Base-by-base conservation (phyloP, 2,888 invertebrate genomes). In the Drosophila imparisetae region DNA sequence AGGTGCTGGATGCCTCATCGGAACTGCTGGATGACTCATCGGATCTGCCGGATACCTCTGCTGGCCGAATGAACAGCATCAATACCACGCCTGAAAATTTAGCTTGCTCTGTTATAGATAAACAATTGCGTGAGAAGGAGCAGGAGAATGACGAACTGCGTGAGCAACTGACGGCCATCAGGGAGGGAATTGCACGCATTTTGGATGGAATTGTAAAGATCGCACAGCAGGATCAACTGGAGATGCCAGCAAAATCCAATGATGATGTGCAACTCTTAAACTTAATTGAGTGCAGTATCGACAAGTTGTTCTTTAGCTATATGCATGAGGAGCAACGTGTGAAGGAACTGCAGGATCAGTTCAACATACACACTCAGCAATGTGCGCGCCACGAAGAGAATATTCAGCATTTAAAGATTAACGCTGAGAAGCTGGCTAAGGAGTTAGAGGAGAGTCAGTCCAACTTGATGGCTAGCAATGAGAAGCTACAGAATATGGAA, bases 51-150 rank as follows among this genome's bases (percentile, higher is more conserved):
- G 36, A 93, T 63, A 62, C 74, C 11, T 91, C 92, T 30, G 30
- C 30, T 10, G 30, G 30, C 30, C 30, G 10, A 30, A 30, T 85
- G 42, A 84, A 81, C 13, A 90, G 86, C 30, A 54, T 89, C 21
- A 81, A 79, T 36, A 80, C 74, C 0, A 90, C 92, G 36, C 92
- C 93, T 0, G 93, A 93, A 73, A 93, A 91, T 78, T 72, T 93
- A 4, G 93, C 87, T 1, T 79, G 77, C 32, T 91, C 91, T 0
- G 93, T 93, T 2, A 75, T 93, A n/a, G 93, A 93, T 72, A 80
- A 92, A 1, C 91, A 93, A 40, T 59, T 93, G 36, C 91, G 92
- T 4, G 93, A 93, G 66, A 92, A 91, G 60, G 91, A 92, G 66
- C 71, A 69, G n/a, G 92, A 93, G 81, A 93, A 92, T 66, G 36